Evolutionary conservation across 2,888 invertebrate species (phyloP).

Genomic region (Caenorhabditis sp.): DNA sequence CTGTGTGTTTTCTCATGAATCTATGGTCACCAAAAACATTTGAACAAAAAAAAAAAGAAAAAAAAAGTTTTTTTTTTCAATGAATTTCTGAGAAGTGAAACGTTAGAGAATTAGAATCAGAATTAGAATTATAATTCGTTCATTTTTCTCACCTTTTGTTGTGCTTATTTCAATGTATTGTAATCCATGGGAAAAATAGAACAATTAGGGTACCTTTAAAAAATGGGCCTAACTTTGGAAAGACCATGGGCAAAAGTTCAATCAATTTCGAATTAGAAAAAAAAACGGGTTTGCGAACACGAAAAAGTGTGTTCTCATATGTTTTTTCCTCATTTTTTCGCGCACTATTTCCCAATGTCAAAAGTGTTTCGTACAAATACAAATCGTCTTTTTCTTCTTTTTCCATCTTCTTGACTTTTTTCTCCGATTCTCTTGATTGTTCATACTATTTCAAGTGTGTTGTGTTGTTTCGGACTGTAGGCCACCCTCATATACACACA

Average conservation of each 20-base stretch:
- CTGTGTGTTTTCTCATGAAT: too few relatives aligned
- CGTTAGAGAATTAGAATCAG: too few relatives aligned
- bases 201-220: background rate
- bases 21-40: too few relatives aligned
- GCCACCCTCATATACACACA: too few relatives aligned
- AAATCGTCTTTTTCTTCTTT: background rate
- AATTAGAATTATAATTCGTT: too few relatives aligned
- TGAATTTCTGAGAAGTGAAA: background rate
- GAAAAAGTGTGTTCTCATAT: background rate
- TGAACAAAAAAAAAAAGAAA: too few relatives aligned
- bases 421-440: background rate
- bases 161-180: too few relatives aligned
- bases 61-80: background rate
- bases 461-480: too few relatives aligned
- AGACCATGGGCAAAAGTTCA: background rate
- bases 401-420: background rate
- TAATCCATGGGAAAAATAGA: background rate
- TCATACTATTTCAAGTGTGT: too few relatives aligned
- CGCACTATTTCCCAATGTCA: background rate
- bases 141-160: too few relatives aligned
- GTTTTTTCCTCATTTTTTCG: background rate
- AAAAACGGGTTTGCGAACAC: background rate
- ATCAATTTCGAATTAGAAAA: background rate
- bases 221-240: background rate
- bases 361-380: background rate